These are phyloP conservation scores for Macroglossus sobrinus DNA, from an alignment of 2,113 vertebrate genomes.

Conservation along the genomic window DNA sequence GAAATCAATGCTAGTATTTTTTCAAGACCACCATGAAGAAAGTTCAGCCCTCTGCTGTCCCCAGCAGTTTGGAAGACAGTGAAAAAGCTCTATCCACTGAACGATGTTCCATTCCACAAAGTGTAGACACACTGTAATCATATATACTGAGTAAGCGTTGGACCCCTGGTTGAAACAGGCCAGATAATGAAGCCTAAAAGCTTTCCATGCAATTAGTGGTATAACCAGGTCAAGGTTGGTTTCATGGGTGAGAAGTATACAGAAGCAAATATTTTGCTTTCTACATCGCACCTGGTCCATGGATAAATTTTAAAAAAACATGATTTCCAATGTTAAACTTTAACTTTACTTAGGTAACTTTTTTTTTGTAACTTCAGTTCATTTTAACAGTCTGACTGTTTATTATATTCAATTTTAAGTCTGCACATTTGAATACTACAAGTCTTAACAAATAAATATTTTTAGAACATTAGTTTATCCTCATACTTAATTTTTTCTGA, in stretches of 20 bases:
- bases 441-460: background rate
- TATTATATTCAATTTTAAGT: background rate
- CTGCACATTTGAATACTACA: background rate
- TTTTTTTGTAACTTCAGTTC: background rate
- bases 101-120: fast-evolving
- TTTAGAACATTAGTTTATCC: background rate
- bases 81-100: background rate
- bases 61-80: background rate
- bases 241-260: slow-evolving; percentile 39
- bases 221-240: slow-evolving; percentile 26
- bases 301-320: background rate
- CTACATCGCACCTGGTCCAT: background rate
- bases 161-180: background rate
- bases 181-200: background rate
- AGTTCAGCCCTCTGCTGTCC: background rate
- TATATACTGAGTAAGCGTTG: background rate
- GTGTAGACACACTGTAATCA: background rate
- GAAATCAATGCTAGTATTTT: background rate
- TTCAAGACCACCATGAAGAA: background rate
- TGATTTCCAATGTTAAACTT: background rate
- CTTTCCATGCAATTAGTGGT: background rate
- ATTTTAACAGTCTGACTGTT: background rate
- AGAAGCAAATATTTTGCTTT: slow-evolving; percentile 31
- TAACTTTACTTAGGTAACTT: background rate
- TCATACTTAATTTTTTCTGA: background rate